Base-by-base conservation (phyloP, 1,140 invertebrate genomes). In the Melipona quadrifasciata region DNA sequence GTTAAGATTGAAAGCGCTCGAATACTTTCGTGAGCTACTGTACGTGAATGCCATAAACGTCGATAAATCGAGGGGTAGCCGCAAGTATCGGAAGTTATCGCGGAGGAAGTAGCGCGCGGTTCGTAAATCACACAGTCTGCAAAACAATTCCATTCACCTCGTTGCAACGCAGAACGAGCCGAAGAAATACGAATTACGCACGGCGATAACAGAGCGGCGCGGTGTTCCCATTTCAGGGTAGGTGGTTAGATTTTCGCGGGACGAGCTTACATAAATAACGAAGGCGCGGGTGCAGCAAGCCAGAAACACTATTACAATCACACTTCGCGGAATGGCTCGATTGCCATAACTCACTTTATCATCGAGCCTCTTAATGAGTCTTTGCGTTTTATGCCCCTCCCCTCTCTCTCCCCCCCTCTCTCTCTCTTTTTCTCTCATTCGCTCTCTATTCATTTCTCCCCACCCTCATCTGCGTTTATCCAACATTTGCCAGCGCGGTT, bases 301-400 rank as follows among this genome's bases (percentile, higher is more conserved):
- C 76, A 78, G 82, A 79, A 61, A 83, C 75, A 61, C 65, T 61
- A 67, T 71, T 71, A 51, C 82, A 47, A 78, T 83, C 73, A 78
- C 82, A 83, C 39, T 79, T 71, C 65, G 75, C 55, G 47, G 61
- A 83, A 83, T 58, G 67, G 75, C 82, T 71, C 67, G 75, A 83
- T 83, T 70, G 27, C 75, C 75, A 83, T 83, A 83, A 83, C 55
- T 83, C 82, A 83, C 75, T 83, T 83, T 83, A 83, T 83, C 82
- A 83, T 83, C 82, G 67, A 71, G 75, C 82, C 82, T 58, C 67
- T 79, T 83, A 83, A 83, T 83, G 82, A 83, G 82, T 80, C 82
- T 65, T 67, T 53, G 77, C 77, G 17, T 80, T 71, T 64, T 17
- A 27, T 80, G 67, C 73, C 64, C 51, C 10, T 53, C 73, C 71